These are phyloP conservation scores for Melanostigma gelatinosum DNA, from an alignment of 2,113 vertebrate species.

Conservation along the genomic window DNA sequence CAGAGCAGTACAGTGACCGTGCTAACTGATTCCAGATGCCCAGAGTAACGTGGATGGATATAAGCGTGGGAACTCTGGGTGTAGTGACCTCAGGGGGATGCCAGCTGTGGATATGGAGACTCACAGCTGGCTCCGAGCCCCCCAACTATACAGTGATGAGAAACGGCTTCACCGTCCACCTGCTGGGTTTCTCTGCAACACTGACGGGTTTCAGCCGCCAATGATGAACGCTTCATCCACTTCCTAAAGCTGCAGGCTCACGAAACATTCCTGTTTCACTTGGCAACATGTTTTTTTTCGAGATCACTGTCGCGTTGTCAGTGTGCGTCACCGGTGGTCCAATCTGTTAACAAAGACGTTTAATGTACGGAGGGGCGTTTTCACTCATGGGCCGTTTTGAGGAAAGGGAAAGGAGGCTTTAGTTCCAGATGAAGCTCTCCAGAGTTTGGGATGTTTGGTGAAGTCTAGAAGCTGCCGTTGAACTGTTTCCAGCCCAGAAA, in stretches of 20 bases:
- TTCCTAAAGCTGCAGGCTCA: constrained; percentile 17
- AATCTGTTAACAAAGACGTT: neutral
- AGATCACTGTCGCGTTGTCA: neutral
- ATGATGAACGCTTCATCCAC: neutral
- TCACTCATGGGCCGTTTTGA: neutral
- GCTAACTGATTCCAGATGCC: constrained; percentile 31
- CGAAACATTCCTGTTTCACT: neutral
- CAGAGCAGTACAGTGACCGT: neutral
- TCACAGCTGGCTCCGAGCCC: constrained; percentile 43
- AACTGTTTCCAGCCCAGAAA: neutral
- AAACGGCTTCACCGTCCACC: constrained; percentile 17
- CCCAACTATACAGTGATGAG: constrained; percentile 4
- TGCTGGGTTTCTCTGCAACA: constrained; percentile 10
- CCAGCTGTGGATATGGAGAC: constrained; percentile 46
- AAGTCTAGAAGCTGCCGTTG: neutral
- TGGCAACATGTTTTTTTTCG: neutral
- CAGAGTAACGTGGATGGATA: constrained; percentile 5
- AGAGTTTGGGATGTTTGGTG: neutral
- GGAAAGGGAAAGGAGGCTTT: neutral
- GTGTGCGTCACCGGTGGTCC: neutral
- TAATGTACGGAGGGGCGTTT: neutral
- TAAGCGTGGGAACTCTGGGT: constrained; percentile 44
- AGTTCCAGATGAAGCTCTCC: neutral
- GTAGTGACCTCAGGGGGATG: constrained; percentile 31
- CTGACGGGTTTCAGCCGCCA: neutral